Conservation (phyloP, 1,140 invertebrate genomes). For the Eueides isabella region DNA sequence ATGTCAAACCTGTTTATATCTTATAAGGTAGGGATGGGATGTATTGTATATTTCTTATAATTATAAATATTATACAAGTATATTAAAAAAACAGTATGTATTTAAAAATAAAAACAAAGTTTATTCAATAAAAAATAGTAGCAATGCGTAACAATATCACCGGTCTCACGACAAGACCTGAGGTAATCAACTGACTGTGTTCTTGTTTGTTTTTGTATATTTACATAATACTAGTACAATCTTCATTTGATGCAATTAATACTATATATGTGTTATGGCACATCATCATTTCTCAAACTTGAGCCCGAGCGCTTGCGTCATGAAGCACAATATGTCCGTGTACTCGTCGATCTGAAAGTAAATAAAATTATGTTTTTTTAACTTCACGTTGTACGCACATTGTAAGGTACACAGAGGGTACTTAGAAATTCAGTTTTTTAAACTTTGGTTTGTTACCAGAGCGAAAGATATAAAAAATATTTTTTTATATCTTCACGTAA, state of each 20-base stretch:
- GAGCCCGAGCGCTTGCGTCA: slow-evolving; percentile 89
- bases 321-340: slow-evolving; percentile 94
- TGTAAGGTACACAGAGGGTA: too few species aligned
- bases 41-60: too few species aligned
- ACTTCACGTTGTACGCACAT: too few species aligned
- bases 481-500: too few species aligned
- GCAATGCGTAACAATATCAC: slow-evolving; percentile 79
- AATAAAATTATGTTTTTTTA: slow-evolving; percentile 13
- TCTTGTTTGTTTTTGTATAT: slow-evolving; percentile 55
- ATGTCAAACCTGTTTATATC: too few species aligned
- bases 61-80: too few species aligned
- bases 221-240: slow-evolving; percentile 75
- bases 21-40: too few species aligned
- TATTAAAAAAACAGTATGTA: neutral
- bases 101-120: slow-evolving; percentile 73
- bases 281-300: slow-evolving; percentile 82
- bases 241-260: slow-evolving; percentile 52
- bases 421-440: too few species aligned
- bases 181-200: slow-evolving; percentile 69
- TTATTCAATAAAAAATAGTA: slow-evolving; percentile 76
- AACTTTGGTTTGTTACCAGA: too few species aligned
- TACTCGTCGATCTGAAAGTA: slow-evolving; percentile 91
- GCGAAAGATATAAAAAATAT: too few species aligned
- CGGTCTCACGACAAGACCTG: slow-evolving; percentile 61
- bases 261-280: slow-evolving; percentile 53